Percentiles rank a stretch among this genome's conserved stretches.
These are phyloP conservation scores for Scaptomyza tumidula DNA, from an alignment of 2,888 invertebrate genomes.

Conservation along the genomic window DNA sequence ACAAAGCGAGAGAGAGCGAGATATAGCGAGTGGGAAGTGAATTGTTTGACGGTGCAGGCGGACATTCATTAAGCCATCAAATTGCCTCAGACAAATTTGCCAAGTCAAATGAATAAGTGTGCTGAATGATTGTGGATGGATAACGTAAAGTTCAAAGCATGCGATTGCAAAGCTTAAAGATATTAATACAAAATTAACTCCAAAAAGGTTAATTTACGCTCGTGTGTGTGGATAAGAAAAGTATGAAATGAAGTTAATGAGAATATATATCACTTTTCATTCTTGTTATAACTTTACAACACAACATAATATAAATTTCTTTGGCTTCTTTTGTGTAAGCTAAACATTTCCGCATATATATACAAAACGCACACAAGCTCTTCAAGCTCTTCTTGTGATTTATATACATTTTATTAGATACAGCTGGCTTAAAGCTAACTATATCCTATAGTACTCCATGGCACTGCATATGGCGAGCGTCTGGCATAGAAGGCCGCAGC, in stretches of 20 bases:
- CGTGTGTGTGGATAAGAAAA: neutral
- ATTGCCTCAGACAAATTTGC: constrained; percentile 76
- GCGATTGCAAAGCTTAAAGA: constrained; percentile 11
- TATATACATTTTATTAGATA: constrained; percentile 17
- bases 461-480: constrained; percentile 41
- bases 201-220: constrained; percentile 10
- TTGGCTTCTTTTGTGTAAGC: neutral
- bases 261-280: no score
- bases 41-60: constrained; percentile 64
- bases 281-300: no score
- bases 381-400: constrained; percentile 12
- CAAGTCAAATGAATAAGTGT: constrained; percentile 76
- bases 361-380: constrained; percentile 2
- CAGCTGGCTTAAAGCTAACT: constrained; percentile 51
- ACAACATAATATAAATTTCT: no score
- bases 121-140: constrained; percentile 1
- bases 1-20: neutral
- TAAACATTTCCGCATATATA: constrained; percentile 4
- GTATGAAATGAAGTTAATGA: neutral
- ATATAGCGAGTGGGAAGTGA: constrained; percentile 10
- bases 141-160: constrained; percentile 32
- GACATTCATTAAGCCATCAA: constrained; percentile 80
- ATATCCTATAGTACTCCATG: constrained; percentile 5
- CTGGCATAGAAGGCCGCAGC: constrained; percentile 41
- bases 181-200: constrained; percentile 11